Conservation (phyloP, 1,140 invertebrate species). For the Zaprionus camerounensis region DNA sequence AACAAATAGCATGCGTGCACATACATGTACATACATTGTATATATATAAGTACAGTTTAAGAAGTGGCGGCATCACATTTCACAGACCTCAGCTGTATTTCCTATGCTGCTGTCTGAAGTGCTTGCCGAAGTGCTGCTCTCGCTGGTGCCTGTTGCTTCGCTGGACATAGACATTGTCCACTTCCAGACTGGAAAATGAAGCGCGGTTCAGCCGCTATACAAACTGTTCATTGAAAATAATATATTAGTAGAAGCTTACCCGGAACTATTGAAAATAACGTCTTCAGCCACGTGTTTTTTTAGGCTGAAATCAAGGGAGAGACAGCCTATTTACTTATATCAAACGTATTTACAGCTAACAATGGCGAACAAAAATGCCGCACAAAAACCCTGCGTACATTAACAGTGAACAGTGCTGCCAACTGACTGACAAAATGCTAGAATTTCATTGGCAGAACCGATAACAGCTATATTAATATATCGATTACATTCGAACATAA, state of each 20-base stretch:
- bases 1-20: conserved; percentile 9
- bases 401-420: background rate
- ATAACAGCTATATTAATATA: background rate
- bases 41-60: conserved; percentile 5
- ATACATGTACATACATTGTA: background rate
- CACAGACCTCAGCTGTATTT: conserved; percentile 50
- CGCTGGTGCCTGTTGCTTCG: conserved; percentile 50
- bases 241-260: background rate
- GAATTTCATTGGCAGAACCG: background rate
- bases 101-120: conserved; percentile 34
- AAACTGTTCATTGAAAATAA: background rate
- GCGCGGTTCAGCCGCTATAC: background rate
- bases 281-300: background rate
- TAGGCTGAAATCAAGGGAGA: background rate
- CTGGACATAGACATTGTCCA: conserved; percentile 42
- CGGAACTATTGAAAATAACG: background rate
- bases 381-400: background rate
- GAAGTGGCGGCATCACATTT: conserved; percentile 7
- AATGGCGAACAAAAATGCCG: background rate
- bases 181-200: background rate
- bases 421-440: background rate
- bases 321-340: background rate
- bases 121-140: conserved; percentile 39
- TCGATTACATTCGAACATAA: background rate
- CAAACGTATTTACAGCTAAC: background rate